These are phyloP conservation scores for Melanerpes formicivorus DNA, from an alignment of 2,113 vertebrate species.

Conservation along the genomic window DNA sequence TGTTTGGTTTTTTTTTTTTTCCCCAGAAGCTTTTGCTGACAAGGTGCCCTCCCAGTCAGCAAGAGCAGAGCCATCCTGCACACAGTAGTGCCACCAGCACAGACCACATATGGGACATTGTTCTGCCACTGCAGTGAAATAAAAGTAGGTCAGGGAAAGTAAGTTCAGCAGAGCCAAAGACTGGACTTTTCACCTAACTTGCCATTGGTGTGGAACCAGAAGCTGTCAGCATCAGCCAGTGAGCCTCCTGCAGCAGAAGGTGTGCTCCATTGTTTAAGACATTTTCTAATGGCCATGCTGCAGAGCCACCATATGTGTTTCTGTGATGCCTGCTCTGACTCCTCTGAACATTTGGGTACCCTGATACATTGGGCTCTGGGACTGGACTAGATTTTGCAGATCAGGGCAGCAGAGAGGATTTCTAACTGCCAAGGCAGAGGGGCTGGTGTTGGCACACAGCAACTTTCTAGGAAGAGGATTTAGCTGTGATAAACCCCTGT, in stretches of 20 bases:
- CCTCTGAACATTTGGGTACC: background rate
- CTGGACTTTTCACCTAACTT: constrained; percentile 88
- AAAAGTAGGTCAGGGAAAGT: constrained; percentile 88
- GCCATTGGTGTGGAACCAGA: constrained; percentile 72
- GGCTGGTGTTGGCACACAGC: background rate
- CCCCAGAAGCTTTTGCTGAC: background rate
- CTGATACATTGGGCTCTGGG: background rate
- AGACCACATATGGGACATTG: constrained; percentile 48
- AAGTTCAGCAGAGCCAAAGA: constrained; percentile 81
- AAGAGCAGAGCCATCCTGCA: background rate
- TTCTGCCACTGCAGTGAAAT: constrained; percentile 59
- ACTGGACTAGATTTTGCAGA: background rate
- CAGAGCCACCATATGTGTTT: rapidly evolving
- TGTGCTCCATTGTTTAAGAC: background rate
- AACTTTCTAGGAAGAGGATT: background rate
- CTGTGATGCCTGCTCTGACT: background rate
- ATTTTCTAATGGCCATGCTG: background rate
- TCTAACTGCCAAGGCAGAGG: background rate
- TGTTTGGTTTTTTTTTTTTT: background rate
- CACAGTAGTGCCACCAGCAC: background rate
- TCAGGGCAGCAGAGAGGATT: background rate
- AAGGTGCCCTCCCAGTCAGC: background rate
- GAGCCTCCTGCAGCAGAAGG: background rate
- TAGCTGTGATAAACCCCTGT: background rate
- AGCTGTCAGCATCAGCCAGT: constrained; percentile 8